These are phyloP conservation scores for Apteryx mantelli DNA, from an alignment of 2,113 vertebrate species.

Conservation along the genomic window DNA sequence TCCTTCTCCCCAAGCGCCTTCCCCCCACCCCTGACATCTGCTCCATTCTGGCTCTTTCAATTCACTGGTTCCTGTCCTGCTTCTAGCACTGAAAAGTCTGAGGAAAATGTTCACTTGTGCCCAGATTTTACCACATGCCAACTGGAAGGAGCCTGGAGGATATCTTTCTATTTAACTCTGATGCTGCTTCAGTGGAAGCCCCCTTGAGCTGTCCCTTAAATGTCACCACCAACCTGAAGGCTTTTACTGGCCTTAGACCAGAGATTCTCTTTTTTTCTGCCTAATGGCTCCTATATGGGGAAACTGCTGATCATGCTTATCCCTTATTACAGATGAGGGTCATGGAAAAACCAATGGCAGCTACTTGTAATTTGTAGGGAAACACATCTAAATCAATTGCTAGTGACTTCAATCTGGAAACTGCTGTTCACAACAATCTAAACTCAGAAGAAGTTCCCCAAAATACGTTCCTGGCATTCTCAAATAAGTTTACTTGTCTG, in stretches of 20 bases:
- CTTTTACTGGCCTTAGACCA: background rate
- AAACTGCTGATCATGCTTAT: background rate
- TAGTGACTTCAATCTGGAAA: background rate
- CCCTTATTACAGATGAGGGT: background rate
- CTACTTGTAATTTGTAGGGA: background rate
- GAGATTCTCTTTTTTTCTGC: background rate
- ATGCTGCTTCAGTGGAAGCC: background rate
- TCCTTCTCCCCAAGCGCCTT: background rate
- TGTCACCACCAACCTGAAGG: background rate
- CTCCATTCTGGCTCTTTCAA: background rate
- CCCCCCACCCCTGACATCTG: background rate
- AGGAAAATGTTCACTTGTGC: background rate
- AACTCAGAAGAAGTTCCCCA: background rate
- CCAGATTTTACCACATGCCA: background rate
- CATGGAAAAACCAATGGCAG: background rate
- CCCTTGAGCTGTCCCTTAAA: background rate
- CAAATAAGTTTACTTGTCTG: background rate
- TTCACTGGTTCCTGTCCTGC: background rate
- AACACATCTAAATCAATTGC: background rate
- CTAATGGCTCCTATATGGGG: background rate
- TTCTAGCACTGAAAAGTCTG: accelerated
- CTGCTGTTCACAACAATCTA: background rate
- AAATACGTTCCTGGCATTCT: background rate
- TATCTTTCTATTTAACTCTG: background rate
- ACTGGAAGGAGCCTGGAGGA: background rate